These are phyloP conservation scores for Pocota personata DNA, from an alignment of 2,888 invertebrate genomes.

Conservation along the genomic window DNA sequence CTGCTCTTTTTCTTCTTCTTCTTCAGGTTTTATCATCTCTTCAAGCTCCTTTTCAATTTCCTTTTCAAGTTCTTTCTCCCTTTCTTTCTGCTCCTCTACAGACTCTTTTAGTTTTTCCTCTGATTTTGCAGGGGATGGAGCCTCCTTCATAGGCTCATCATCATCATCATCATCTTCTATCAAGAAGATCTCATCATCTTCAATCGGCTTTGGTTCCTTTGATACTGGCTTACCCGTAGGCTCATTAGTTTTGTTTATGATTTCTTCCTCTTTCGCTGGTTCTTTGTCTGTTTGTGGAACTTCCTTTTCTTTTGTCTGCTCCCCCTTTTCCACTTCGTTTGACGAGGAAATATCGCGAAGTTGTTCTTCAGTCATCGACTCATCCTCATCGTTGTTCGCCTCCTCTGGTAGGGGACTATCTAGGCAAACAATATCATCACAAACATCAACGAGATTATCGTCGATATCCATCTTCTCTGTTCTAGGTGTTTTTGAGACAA, in stretches of 20 bases:
- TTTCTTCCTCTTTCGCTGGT: neutral
- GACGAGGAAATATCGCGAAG: neutral
- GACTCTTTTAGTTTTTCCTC: neutral
- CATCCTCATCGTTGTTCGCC: neutral
- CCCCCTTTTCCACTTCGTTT: neutral
- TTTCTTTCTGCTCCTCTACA: neutral
- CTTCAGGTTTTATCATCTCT: neutral
- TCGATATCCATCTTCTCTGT: constrained; percentile 45
- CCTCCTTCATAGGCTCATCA: constrained; percentile 15
- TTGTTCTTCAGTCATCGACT: neutral
- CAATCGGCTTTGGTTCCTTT: neutral
- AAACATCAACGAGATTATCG: neutral
- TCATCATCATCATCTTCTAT: constrained; percentile 66
- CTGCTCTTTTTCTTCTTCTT: constrained; percentile 26
- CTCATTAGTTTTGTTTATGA: neutral
- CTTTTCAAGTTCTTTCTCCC: neutral
- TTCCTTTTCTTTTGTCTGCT: neutral
- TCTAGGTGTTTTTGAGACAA: constrained; percentile 3
- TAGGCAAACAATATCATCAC: constrained; percentile 41
- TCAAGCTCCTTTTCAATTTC: neutral
- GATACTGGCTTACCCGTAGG: neutral
- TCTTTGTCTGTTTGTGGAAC: neutral
- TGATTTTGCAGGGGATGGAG: neutral
- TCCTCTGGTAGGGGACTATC: constrained; percentile 35
- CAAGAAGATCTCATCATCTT: constrained; percentile 59